Base-by-base conservation (phyloP, 2,113 vertebrate species). In the Hyperoodon ampullatus region DNA sequence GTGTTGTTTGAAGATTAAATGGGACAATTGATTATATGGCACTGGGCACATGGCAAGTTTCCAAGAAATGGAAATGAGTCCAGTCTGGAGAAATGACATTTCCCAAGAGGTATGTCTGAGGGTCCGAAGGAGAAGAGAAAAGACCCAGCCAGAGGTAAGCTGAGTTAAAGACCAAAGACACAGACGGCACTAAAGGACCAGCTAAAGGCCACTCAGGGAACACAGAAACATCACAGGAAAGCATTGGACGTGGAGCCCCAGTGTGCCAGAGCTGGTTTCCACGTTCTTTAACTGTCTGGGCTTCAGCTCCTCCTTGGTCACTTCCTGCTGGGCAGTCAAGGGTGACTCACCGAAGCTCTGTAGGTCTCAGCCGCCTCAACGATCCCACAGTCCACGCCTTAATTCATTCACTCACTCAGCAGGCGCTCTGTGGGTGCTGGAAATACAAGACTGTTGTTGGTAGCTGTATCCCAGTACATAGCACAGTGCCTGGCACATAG, bases 341-440 rank as follows among this genome's bases (percentile, higher is more conserved):
- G 19, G 19, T 47, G 50, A 60, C 47, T 66, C 58, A 24, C 33
- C 2, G 39, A 77, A 6, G 6, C 23, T 61, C 42, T 68, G 50
- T 60, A 8, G 42, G 42, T 50, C 85, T 50, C 39, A 53, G 77
- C 10, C 33, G 19, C 60, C 26, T 61, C 13, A 18, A 15, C 35
- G 15, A 26, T 33, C 26, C 42, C 19, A 18, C 3, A 3, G 58
- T 60, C 3, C 16, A 2, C 2, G 0, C 42, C 23, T 47, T 15
- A 28, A 4, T 19, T 42, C 71, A 44, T 42, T 35, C 24, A 42
- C 33, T 35, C 58, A 44, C 19, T 66, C 23, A 44, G 35, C 21
- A 15, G 42, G 39, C 14, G 19, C 78, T 70, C 68, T 50, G 42
- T 7, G 24, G 42, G 44, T 14, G 8, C 50, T 21, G 15, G 10